Base-by-base conservation (phyloP, 1,140 invertebrate genomes). In the Ceratina calcarata region DNA sequence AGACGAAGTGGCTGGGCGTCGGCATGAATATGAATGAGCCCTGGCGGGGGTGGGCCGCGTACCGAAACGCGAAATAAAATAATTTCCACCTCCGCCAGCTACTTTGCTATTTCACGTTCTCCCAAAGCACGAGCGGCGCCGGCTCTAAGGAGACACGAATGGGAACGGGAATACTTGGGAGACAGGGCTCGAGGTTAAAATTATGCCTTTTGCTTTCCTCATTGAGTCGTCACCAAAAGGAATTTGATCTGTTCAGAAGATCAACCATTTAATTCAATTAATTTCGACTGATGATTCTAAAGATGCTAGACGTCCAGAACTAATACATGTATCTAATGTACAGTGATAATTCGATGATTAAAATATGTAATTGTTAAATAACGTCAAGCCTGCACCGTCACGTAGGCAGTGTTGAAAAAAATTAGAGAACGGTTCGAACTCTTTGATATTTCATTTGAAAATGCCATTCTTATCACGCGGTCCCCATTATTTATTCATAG, bases 21-120 rank as follows among this genome's bases (percentile, higher is more conserved):
- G 83, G 65, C 84, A 89, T 91, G 89, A 91, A 91, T 91, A 91
- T 90, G 87, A 91, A 91, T 89, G 87, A 90, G 71, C 57, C 53
- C 57, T 70, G 53, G 32, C 57, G 76, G 53, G 80, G 78, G 75
- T 83, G 37, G 37, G 37, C 37, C 37, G 37, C 37, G 83, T 80
- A 71, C 78, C 82, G 83, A 90, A 89, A 84, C 77, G 84, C 77
- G 79, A 88, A 90, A 89, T 90, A 90, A 90, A 88, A 90, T 89
- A 89, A 89, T 89, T 84, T 86, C 74, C 81, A 73, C 75, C 67
- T 74, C 75, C 55, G 80, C 64, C 22, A 3, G 18, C 16, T 57
- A 67, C 49, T 27, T 81, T 60, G 65, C 64, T 69, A 73, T 78
- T 80, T 83, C 51, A 24, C 27, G 74, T 67, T 78, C 68, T 45